Evolutionary conservation across 92 coral and sea anemone species (phyloP), one percentile per base, ranked within the genome.

Genomic region (Actinostola sp.): DNA sequence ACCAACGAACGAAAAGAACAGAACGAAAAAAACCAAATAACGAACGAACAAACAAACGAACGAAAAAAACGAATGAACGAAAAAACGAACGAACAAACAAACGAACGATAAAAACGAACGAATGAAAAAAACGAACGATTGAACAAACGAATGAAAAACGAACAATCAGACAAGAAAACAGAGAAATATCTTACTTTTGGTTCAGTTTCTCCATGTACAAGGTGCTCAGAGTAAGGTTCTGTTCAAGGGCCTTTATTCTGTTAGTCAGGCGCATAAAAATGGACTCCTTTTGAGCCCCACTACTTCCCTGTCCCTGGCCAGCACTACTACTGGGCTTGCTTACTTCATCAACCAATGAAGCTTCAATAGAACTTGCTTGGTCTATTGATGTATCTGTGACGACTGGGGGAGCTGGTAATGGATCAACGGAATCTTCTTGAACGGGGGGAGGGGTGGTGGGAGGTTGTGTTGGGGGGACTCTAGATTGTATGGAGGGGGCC

Each of bases 161-260:
- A 21, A n/a, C 0, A 19, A 13, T 1, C 20, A 25, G 59, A 31
- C 2, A 28, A 12, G 43, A 35, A 69, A 35, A 43, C 54, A 42
- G 21, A 19, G 21, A 17, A 17, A 15, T 3, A 33, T 8, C 63
- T 62, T 68, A 91, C 99, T 97, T 92, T 79, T 95, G 99, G 67
- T 89, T 86, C 29, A 95, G 89, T 52, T 92, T 90, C 49, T 95
- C 97, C 92, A 95, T 84, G 81, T 91, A 95, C 64, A 89, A 70
- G 0, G 97, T 95, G 31, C 97, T 95, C 72, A 95, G 78, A 4
- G 96, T 95, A 66, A 91, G 79, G 71, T 95, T 95, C 79, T 91
- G 97, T 49, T 95, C 97, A 63, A 95, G 78, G 30, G 92, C 95
- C 84, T 95, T 95, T 66, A 95, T 91, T 69, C 93, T 91, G 88